phyloP scores from a whole-genome alignment of 2,113 vertebrate genomes.

The Psittacara wagleri region DNA sequence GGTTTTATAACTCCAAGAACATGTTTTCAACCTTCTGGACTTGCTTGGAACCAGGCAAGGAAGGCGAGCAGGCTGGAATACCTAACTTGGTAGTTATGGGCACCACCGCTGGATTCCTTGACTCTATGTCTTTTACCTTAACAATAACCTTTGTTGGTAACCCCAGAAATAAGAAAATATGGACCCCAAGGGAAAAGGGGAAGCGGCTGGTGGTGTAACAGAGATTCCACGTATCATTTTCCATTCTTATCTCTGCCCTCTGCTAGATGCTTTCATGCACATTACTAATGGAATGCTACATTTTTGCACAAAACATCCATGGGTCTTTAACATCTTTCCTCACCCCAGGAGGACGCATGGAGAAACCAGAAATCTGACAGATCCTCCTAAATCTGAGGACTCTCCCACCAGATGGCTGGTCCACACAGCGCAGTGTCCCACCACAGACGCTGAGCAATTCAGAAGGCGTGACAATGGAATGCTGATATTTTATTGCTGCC shows the following conservation, averaged over 20 bases:
- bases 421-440: neutral
- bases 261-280: neutral
- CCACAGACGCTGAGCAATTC: neutral
- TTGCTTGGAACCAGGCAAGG: neutral
- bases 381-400: neutral
- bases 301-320: conserved; percentile 7
- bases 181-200: neutral
- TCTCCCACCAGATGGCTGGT: conserved; percentile 11
- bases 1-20: neutral
- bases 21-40: neutral
- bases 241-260: neutral
- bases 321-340: neutral
- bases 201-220: neutral
- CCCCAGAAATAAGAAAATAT: neutral
- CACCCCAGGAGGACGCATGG: neutral
- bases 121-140: neutral
- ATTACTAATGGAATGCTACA: neutral
- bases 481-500: neutral
- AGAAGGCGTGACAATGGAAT: conserved; percentile 8
- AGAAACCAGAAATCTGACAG: conserved; percentile 15
- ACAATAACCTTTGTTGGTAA: neutral
- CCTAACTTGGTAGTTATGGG: neutral
- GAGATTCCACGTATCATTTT: neutral
- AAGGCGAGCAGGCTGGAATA: neutral
- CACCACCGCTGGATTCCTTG: neutral